Evolutionary conservation across 2,113 vertebrate genomes (phyloP).

Genomic region (Thalassarche chlororhynchos): DNA sequence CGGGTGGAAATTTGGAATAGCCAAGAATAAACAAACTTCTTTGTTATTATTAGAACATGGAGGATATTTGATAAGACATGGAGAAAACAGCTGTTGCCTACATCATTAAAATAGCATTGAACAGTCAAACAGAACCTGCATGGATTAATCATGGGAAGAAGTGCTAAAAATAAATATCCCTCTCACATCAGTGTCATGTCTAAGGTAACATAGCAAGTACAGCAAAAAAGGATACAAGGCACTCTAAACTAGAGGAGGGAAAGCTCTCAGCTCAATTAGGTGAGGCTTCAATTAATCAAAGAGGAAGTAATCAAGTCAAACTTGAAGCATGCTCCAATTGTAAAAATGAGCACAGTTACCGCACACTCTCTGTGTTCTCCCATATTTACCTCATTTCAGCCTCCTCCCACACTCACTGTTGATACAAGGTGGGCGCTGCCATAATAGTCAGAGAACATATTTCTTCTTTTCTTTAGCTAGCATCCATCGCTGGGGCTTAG

Average conservation of each 20-base stretch:
- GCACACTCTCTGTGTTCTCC: not conserved
- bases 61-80: constrained; percentile 46
- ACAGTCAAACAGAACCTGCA: not conserved
- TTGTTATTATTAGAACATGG: constrained; percentile 43
- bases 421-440: not conserved
- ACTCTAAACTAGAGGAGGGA: not conserved
- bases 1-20: not conserved
- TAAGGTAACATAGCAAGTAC: not conserved
- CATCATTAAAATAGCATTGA: not conserved
- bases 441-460: not conserved
- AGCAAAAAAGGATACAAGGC: not conserved
- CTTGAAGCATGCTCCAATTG: not conserved
- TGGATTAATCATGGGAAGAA: constrained; percentile 10
- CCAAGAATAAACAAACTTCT: constrained; percentile 3
- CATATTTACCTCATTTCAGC: not conserved
- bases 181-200: not conserved
- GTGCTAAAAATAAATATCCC: constrained; percentile 16
- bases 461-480: not conserved
- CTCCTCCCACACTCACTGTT: not conserved
- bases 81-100: constrained; percentile 48
- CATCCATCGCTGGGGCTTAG: not conserved
- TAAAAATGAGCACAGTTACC: not conserved
- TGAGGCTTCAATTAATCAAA: not conserved
- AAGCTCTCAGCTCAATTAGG: not conserved
- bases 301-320: not conserved